Evolutionary conservation across 1,140 invertebrate genomes (phyloP).

Genomic region (Idris sp.): DNA sequence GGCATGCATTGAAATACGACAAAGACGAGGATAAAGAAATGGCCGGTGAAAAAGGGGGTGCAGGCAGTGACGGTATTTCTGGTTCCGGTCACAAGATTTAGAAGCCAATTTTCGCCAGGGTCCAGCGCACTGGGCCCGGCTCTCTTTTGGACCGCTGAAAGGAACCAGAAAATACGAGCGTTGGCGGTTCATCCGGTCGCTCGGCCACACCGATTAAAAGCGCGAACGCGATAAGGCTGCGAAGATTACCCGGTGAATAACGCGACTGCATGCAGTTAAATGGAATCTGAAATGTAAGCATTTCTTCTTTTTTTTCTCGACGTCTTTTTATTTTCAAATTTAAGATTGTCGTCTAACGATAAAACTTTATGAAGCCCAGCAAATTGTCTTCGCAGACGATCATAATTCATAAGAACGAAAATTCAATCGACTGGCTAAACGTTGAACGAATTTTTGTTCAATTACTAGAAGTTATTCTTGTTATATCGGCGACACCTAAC

Average conservation of each 20-base stretch:
- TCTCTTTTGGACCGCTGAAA: conserved; percentile 46
- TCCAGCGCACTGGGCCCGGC: conserved; percentile 65
- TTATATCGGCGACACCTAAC: conserved; percentile 24
- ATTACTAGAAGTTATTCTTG: too few species aligned
- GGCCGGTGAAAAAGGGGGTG: conserved; percentile 38
- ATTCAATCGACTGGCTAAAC: conserved; percentile 20
- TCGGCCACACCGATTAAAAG: conserved; percentile 59
- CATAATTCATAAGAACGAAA: conserved; percentile 28
- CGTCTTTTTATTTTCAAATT: conserved; percentile 29
- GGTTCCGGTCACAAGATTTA: conserved; percentile 74
- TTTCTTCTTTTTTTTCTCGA: conserved; percentile 27
- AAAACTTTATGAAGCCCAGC: conserved; percentile 23
- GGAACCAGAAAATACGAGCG: conserved; percentile 59
- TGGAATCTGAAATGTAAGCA: conserved; percentile 53
- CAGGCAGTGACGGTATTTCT: conserved; percentile 62
- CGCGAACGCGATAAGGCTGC: conserved; percentile 55
- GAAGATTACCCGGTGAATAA: conserved; percentile 63
- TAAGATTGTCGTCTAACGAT: conserved; percentile 20
- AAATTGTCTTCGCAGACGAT: conserved; percentile 5
- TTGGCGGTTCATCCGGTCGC: conserved; percentile 49
- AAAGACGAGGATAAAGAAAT: conserved; percentile 31
- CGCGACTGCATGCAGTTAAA: conserved; percentile 52
- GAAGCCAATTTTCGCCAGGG: conserved; percentile 75
- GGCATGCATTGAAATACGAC: conserved; percentile 43
- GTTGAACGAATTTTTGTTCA: too few species aligned